Conservation (phyloP, 2,797 vertebrate species). For the Lepus townsendii region DNA sequence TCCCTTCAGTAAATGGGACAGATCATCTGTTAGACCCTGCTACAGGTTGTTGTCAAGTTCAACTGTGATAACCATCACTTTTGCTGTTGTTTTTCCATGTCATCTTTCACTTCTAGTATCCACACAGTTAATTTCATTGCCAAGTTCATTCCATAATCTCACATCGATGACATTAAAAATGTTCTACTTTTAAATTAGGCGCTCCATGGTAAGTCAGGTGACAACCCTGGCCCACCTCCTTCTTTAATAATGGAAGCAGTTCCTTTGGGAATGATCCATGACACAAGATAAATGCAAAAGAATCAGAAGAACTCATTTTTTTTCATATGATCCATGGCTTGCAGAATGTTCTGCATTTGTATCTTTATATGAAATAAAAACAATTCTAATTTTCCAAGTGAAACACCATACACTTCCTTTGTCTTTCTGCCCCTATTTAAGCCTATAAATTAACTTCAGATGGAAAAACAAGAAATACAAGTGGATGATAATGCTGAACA, state of each 20-base stretch:
- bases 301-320: constrained; percentile 35
- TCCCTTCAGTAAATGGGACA: constrained; percentile 1
- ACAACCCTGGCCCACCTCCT: constrained; percentile 9
- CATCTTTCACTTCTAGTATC: constrained; percentile 45
- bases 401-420: background rate
- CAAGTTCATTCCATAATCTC: constrained; percentile 50
- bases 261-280: constrained; percentile 40
- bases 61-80: background rate
- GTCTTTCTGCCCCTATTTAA: background rate
- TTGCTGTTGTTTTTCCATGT: background rate
- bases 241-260: constrained; percentile 62
- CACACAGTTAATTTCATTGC: constrained; percentile 64
- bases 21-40: background rate
- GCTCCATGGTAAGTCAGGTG: constrained; percentile 34
- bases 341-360: constrained; percentile 57
- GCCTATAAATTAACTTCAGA: constrained; percentile 1
- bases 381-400: constrained; percentile 42
- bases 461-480: constrained; percentile 26
- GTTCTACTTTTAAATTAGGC: constrained; percentile 68
- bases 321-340: constrained; percentile 24
- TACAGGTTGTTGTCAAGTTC: background rate
- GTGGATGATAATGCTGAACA: background rate
- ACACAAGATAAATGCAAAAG: background rate
- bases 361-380: constrained; percentile 59
- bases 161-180: constrained; percentile 61